A percentile compares a stretch with the other conserved stretches of the same genome.
These are phyloP conservation scores for Colossoma macropomum DNA, from an alignment of 2,113 vertebrate genomes.

Conservation along the genomic window DNA sequence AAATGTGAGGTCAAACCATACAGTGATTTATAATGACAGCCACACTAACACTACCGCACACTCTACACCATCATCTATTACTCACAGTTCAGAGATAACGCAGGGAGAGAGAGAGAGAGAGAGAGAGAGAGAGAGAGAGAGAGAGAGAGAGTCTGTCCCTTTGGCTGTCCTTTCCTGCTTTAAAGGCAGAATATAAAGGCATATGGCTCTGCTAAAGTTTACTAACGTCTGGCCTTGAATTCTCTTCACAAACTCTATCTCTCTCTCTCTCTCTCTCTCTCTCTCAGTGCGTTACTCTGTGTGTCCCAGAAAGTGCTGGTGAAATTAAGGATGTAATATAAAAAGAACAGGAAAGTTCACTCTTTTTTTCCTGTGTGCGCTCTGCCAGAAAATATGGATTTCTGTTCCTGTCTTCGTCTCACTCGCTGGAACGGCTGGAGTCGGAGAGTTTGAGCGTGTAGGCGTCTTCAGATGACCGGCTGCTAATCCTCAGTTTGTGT, in stretches of 20 bases:
- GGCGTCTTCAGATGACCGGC: constrained; percentile 7
- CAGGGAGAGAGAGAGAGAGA: no score
- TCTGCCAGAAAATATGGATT: no score
- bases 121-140: no score
- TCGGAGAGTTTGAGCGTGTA: neutral
- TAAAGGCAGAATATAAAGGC: neutral
- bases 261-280: neutral
- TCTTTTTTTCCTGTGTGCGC: no score
- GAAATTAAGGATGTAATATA: no score
- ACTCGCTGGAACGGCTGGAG: no score
- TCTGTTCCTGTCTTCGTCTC: no score
- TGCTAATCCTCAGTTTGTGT: constrained; percentile 21
- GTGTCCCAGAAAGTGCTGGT: no score
- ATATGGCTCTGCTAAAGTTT: neutral
- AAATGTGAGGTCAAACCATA: constrained; percentile 38
- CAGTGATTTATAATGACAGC: constrained; percentile 47
- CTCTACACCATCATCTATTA: no score
- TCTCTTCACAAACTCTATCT: neutral
- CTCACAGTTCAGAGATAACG: no score
- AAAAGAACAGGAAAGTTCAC: no score
- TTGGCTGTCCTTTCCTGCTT: neutral
- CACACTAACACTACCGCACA: neutral
- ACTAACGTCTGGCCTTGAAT: neutral
- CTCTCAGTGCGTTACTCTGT: neutral
- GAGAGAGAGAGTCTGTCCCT: no score